These are phyloP conservation scores for Pedetes capensis DNA, from an alignment of 2,113 vertebrate genomes.

Conservation along the genomic window DNA sequence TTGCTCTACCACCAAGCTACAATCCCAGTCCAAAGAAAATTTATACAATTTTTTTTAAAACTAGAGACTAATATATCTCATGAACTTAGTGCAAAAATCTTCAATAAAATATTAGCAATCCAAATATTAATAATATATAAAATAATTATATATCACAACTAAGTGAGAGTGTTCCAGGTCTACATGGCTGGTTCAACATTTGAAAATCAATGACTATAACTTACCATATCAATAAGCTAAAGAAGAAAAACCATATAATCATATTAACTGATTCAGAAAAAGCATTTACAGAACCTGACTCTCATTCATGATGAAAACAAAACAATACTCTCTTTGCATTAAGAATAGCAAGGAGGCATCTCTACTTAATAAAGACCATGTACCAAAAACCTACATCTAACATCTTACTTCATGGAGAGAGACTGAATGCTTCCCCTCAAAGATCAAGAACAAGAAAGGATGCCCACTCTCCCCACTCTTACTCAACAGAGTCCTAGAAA, in stretches of 20 bases:
- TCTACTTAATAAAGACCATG: not conserved
- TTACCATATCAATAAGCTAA: not conserved
- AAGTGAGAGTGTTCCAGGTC: too few species aligned
- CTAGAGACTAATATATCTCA: not conserved
- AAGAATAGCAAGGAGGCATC: not conserved
- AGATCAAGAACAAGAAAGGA: not conserved
- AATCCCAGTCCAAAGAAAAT: not conserved
- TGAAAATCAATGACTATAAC: conserved; percentile 30
- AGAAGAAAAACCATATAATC: conserved; percentile 22
- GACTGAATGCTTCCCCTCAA: not conserved
- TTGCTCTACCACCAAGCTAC: not conserved
- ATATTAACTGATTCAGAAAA: conserved; percentile 17
- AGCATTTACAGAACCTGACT: not conserved
- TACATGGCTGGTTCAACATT: conserved; percentile 1
- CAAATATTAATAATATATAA: not conserved
- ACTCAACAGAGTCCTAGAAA: not conserved
- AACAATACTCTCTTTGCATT: not conserved
- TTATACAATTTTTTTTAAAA: not conserved
- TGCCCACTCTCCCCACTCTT: not conserved
- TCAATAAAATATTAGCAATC: conserved; percentile 8
- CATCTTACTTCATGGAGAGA: not conserved
- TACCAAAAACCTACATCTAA: not conserved
- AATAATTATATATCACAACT: not conserved
- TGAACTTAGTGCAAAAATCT: conserved; percentile 14
- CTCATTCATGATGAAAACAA: not conserved